Conservation (phyloP, 2,113 vertebrate species). For the Cynoglossus semilaevis region DNA sequence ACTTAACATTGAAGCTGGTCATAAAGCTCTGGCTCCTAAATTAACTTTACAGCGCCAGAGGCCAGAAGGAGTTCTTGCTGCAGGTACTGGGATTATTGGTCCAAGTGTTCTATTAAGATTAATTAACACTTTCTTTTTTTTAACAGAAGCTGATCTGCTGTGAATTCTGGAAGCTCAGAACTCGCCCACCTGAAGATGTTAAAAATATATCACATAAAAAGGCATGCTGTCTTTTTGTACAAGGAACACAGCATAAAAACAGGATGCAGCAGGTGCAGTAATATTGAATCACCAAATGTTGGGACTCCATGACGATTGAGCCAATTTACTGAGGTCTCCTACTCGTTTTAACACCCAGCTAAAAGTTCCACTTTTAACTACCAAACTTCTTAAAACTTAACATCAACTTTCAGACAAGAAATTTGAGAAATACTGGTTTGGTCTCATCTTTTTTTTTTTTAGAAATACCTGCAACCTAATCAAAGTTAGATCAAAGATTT, state of each 20-base stretch:
- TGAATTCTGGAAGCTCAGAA: conserved; percentile 80
- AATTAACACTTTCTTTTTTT: conserved; percentile 88
- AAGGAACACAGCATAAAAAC: background rate
- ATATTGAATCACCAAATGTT: conserved; percentile 58
- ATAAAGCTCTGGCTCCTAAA: no score
- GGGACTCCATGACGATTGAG: conserved; percentile 85
- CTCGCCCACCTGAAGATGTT: conserved; percentile 81
- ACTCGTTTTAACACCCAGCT: conserved; percentile 80
- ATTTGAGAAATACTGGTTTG: background rate
- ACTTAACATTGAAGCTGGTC: no score
- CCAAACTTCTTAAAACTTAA: conserved; percentile 86
- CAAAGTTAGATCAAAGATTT: no score
- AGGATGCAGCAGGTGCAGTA: background rate
- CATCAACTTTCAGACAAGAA: conserved; percentile 52
- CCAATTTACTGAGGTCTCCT: conserved; percentile 83
- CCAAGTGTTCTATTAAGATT: conserved; percentile 88
- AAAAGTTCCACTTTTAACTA: conserved; percentile 82
- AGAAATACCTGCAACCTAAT: no score
- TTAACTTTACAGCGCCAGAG: conserved; percentile 81
- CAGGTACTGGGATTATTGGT: conserved; percentile 82
- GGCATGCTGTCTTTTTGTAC: background rate
- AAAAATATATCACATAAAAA: background rate
- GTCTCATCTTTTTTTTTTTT: no score
- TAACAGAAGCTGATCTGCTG: conserved; percentile 85
- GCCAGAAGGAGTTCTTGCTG: conserved; percentile 74